A percentile compares a stretch with the other conserved stretches of the same genome.
These are phyloP conservation scores for Toxotes lorentzi DNA, from an alignment of 2,797 vertebrate genomes.

Conservation along the genomic window DNA sequence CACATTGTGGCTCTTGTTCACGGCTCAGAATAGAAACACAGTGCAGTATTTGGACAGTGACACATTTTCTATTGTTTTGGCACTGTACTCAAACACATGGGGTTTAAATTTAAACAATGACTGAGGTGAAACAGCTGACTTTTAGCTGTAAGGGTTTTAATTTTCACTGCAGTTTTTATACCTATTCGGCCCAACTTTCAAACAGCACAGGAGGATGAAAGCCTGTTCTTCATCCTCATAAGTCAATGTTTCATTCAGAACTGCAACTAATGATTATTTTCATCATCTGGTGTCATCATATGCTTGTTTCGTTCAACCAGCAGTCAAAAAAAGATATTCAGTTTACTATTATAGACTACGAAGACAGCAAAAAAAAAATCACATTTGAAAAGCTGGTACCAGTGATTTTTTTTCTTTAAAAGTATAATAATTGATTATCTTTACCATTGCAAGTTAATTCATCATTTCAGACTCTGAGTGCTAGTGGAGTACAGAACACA, in stretches of 20 bases:
- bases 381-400: neutral
- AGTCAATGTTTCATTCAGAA: neutral
- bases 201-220: neutral
- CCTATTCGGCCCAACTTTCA: neutral
- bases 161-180: neutral
- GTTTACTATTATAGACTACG: neutral
- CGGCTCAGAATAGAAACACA: conserved; percentile 69
- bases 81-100: conserved; percentile 43
- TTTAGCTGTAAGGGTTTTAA: conserved; percentile 20
- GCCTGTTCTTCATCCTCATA: neutral
- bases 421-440: neutral
- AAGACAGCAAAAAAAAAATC: too few relatives aligned
- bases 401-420: neutral
- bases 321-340: neutral
- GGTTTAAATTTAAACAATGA: conserved; percentile 58
- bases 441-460: neutral
- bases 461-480: neutral
- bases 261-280: neutral
- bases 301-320: neutral
- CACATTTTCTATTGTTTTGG: conserved; percentile 69
- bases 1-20: conserved; percentile 68
- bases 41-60: conserved; percentile 61
- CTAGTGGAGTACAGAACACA: neutral
- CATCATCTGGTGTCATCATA: too few relatives aligned
- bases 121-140: conserved; percentile 37